Percentiles rank a stretch among this genome's conserved stretches.
Evolutionary conservation across 1,140 invertebrate genomes (phyloP).

Genomic region (Drosophila nigromelanica): DNA sequence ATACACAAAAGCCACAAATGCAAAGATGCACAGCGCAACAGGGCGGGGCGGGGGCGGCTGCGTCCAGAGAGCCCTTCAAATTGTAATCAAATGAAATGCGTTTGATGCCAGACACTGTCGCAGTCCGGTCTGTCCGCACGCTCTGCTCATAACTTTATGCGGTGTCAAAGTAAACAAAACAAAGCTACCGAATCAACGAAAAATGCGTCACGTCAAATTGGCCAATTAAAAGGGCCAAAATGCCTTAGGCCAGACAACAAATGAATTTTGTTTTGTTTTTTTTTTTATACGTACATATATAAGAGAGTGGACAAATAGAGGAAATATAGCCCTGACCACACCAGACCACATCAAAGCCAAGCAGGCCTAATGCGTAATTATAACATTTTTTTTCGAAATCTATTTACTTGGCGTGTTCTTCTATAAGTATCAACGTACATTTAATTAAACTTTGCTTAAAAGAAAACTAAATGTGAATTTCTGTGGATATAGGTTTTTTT

Average conservation of each 20-base stretch:
- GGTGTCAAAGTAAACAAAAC: constrained; percentile 66
- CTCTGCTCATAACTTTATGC: constrained; percentile 13
- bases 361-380: constrained; percentile 39
- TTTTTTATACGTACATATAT: too few relatives aligned
- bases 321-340: not conserved
- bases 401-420: constrained; percentile 27
- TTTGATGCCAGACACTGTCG: constrained; percentile 12
- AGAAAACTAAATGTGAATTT: too few relatives aligned
- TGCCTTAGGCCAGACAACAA: constrained; percentile 32
- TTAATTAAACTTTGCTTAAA: too few relatives aligned
- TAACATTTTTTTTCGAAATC: constrained; percentile 28
- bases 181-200: constrained; percentile 26
- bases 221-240: constrained; percentile 68
- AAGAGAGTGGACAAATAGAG: not conserved
- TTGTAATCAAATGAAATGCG: constrained; percentile 38
- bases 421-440: too few relatives aligned
- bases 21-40: constrained; percentile 1
- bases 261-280: too few relatives aligned
- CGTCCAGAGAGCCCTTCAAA: constrained; percentile 36
- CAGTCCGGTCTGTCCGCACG: not conserved
- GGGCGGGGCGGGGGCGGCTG: not conserved
- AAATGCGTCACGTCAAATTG: constrained; percentile 53
- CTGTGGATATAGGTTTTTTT: too few relatives aligned
- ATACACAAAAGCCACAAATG: constrained; percentile 46
- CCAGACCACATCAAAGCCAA: constrained; percentile 33